Evolutionary conservation across 2,888 invertebrate species (phyloP), one percentile per base, ranked within the genome.

Genomic region (Lomographa bimaculata): DNA sequence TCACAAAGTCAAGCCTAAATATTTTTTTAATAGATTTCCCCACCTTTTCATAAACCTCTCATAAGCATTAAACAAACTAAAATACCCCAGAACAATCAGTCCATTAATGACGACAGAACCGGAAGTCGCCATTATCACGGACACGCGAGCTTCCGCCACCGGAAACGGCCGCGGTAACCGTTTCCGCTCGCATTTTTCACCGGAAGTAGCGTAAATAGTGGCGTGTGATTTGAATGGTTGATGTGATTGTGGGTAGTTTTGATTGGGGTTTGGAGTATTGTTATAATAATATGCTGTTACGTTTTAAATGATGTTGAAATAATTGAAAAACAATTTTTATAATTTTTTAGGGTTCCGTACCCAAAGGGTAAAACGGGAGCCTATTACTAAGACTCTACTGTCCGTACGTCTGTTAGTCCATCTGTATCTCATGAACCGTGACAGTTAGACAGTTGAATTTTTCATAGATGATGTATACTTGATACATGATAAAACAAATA

Each of bases 181-280:
- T 61, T 71, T 83, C 84, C 79, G 77, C 54, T 62, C 57, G 64
- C 67, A 75, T 77, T 79, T 80, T 81, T 77, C 79, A 78, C 66
- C 74, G 80, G 82, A 79, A 67, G 53, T 54, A 35, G 54, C 53
- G 60, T 33, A 66, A 69, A 68, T 74, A 71, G 68, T 71, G 42
- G 42, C 32, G 32, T 23, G 32, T 20, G 50, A 36, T 46, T 45
- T 29, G 18, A 47, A 42, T 48, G 40, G 33, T 40, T 38, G 39
- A 29, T 16, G 33, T 29, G 25, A 21, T 34, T 35, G 10, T 4
- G 24, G 12, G 33, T 25, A 17, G 29, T 26, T 37, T 41, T 12
- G n/a, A n/a, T n/a, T n/a, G n/a, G n/a, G n/a, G n/a, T n/a, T n/a
- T n/a, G n/a, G n/a, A n/a, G n/a, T n/a, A n/a, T n/a, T n/a, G n/a